Percentiles rank a stretch among this genome's conserved stretches.
These are phyloP conservation scores for Styela clava DNA, from an alignment of 23 tunicate species.

Conservation along the genomic window DNA sequence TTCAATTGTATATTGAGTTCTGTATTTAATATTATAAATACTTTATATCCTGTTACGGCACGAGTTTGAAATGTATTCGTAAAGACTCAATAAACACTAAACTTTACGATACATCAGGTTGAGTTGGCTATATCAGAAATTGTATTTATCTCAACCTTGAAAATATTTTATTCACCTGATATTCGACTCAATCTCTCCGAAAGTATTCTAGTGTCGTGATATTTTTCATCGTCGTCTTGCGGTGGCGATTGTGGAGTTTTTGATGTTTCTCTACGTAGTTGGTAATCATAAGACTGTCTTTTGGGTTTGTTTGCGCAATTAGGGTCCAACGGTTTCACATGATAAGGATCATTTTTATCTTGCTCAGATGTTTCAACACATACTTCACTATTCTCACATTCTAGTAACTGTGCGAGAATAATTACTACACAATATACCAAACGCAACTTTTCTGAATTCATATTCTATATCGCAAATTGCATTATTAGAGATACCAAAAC, in stretches of 20 bases:
- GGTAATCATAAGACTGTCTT: background rate
- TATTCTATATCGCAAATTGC: too few relatives aligned
- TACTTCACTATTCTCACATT: background rate
- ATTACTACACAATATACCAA: too few relatives aligned
- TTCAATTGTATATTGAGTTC: too few relatives aligned
- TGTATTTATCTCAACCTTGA: too few relatives aligned
- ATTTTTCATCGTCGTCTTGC: background rate
- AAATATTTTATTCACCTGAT: slow-evolving; percentile 5
- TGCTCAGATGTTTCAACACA: background rate
- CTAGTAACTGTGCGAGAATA: background rate
- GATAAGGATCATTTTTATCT: background rate
- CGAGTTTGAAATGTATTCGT: too few relatives aligned
- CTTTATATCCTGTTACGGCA: too few relatives aligned
- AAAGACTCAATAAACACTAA: too few relatives aligned
- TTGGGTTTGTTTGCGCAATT: background rate
- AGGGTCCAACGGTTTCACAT: background rate
- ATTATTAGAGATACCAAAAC: too few relatives aligned
- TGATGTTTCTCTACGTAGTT: background rate
- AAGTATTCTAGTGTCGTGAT: background rate
- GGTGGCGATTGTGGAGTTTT: background rate
- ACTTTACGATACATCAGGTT: too few relatives aligned
- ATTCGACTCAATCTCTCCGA: background rate
- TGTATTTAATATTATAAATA: too few relatives aligned
- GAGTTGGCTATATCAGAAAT: too few relatives aligned
- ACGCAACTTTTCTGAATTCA: too few relatives aligned